A percentile compares a stretch with the other conserved stretches of the same genome.
Conservation (phyloP, 2,888 invertebrate genomes). For the Mythimna lalbum region DNA sequence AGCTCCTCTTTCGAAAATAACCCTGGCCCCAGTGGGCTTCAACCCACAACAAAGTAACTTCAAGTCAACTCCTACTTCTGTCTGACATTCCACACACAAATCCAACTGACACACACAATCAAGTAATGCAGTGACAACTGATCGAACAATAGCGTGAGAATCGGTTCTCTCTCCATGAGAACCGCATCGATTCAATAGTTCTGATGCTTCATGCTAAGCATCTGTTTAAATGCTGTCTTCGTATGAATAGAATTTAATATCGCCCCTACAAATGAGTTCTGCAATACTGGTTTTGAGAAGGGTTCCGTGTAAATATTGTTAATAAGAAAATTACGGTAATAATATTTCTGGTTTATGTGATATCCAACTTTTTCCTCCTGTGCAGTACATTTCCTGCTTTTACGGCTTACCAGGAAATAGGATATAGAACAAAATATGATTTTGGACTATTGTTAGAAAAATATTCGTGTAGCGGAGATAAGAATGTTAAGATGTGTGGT, state of each 20-base stretch:
- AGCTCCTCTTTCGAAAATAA: no score
- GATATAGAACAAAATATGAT: no score
- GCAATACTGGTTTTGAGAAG: constrained; percentile 6
- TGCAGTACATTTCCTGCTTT: no score
- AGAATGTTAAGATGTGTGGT: no score
- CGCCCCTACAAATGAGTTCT: constrained; percentile 52
- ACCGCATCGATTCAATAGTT: constrained; percentile 41
- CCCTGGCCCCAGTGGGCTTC: no score
- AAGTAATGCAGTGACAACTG: constrained; percentile 63
- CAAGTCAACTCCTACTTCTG: not conserved
- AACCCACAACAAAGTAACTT: not conserved
- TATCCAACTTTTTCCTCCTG: no score
- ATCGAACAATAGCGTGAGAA: constrained; percentile 64
- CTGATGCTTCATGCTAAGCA: constrained; percentile 37
- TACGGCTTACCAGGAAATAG: no score
- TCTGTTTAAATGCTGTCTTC: constrained; percentile 46
- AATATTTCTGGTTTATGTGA: no score
- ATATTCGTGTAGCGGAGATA: no score
- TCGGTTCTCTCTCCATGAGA: constrained; percentile 62
- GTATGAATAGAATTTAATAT: constrained; percentile 62
- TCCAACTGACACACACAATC: constrained; percentile 45
- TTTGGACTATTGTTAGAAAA: no score
- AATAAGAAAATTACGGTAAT: not conserved
- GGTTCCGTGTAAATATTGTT: constrained; percentile 34
- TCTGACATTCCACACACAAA: constrained; percentile 26